Evolutionary conservation across 1,140 invertebrate species (phyloP), one percentile per base, ranked within the genome.

Genomic region (Ceratina calcarata): DNA sequence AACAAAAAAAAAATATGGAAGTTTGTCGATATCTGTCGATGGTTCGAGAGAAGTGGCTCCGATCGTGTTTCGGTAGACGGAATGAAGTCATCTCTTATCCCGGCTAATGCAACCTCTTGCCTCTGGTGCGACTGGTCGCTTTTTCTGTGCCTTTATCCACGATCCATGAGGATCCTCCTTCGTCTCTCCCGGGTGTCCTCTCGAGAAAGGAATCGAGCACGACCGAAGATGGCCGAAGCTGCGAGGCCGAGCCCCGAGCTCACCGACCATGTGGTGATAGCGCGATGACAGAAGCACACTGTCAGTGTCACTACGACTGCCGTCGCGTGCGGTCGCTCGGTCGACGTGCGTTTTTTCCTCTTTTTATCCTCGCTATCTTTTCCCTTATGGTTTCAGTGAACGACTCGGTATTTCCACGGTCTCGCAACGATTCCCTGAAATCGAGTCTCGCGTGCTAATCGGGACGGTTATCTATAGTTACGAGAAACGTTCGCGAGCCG

Each of bases 291-390:
- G 81, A 86, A 82, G 75, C 85, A 87, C 87, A 87, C 87, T 91
- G 90, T 92, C 90, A 92, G 91, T 92, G 90, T 91, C 90, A 91
- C 84, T 89, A 76, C 86, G 90, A 83, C 88, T 86, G 84, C 72
- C 86, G 88, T 72, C 64, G 81, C 64, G 82, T 68, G 86, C 69
- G 83, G 86, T 81, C 49, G 62, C 81, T 18, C 73, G 1, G 22
- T 10, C 37, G 24, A 45, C 27, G 27, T 4, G 51, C 53, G 65
- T 55, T 75, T 62, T 45, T 81, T 62, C 15, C 57, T 72, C 80
- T 72, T 70, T 62, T 82, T 24, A 72, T 82, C 79, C 68, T 65
- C 80, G 72, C 71, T 80, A 57, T 84, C 72, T 77, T 57, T 76
- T 66, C 12, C 62, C 32, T 80, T 60, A 67, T 32, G 78, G 66